phyloP scores from a whole-genome alignment of 1,140 invertebrate genomes.

The Propsilocerus akamusi region DNA sequence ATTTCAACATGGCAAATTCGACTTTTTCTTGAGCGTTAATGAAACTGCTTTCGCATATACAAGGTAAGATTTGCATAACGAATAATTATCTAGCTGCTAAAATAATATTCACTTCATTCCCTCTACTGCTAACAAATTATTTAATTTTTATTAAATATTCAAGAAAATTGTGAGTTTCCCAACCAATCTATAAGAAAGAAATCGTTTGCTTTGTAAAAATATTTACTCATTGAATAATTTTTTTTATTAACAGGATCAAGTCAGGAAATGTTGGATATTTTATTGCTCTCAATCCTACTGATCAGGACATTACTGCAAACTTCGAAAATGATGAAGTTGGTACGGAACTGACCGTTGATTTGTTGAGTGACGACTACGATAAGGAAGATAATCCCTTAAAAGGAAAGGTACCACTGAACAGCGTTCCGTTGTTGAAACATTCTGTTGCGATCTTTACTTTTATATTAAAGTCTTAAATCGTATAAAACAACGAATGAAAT shows the following conservation, averaged over 20 bases:
- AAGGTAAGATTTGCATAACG: conserved; percentile 27
- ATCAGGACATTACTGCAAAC: conserved; percentile 25
- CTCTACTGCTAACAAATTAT: background rate
- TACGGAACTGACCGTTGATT: conserved; percentile 30
- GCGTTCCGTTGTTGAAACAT: conserved; percentile 21
- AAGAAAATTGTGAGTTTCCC: background rate
- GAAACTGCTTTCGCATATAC: conserved; percentile 36
- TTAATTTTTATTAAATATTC: background rate
- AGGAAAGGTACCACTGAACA: conserved; percentile 14
- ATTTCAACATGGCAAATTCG: conserved; percentile 34
- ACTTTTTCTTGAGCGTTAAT: conserved; percentile 24
- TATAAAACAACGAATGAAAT: too few relatives aligned
- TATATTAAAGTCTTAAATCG: conserved; percentile 24
- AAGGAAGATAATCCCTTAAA: conserved; percentile 17
- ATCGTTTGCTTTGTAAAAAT: too few relatives aligned
- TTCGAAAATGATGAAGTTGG: conserved; percentile 24
- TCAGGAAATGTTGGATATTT: conserved; percentile 48
- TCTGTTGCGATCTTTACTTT: conserved; percentile 28
- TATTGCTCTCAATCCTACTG: conserved; percentile 38
- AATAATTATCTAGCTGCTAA: background rate
- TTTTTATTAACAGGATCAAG: conserved; percentile 32
- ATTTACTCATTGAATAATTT: conserved; percentile 9
- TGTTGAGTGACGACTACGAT: conserved; percentile 32
- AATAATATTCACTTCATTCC: background rate
- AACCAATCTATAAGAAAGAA: background rate